phyloP scores from a whole-genome alignment of 2,113 vertebrate genomes.

The Dolichotis patagonum region DNA sequence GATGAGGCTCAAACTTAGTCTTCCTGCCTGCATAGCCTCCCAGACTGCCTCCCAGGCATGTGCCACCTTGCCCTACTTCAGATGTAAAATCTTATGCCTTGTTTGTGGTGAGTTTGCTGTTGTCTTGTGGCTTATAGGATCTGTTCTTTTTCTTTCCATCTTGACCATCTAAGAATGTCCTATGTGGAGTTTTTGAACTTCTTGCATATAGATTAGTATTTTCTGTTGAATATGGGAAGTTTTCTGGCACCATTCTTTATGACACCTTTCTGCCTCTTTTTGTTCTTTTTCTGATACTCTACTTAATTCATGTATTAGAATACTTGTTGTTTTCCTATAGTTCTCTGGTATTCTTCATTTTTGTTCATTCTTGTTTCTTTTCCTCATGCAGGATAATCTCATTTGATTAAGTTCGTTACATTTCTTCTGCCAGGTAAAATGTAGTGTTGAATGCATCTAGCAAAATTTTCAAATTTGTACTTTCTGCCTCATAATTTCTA shows the following conservation, averaged over 20 bases:
- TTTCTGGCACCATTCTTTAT: not conserved
- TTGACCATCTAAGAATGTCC: too few relatives aligned
- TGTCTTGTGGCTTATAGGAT: constrained; percentile 4
- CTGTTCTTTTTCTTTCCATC: not conserved
- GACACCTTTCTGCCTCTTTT: not conserved
- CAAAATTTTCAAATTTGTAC: not conserved
- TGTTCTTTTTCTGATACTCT: not conserved
- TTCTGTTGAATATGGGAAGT: not conserved
- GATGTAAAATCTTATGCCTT: not conserved
- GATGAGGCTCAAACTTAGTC: too few relatives aligned
- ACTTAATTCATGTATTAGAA: too few relatives aligned
- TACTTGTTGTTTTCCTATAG: too few relatives aligned
- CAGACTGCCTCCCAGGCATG: not conserved
- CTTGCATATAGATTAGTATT: not conserved
- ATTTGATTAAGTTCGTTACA: not conserved
- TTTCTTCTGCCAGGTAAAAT: not conserved
- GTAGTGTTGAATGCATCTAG: not conserved
- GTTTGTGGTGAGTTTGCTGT: not conserved
- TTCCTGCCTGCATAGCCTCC: not conserved
- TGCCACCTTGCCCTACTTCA: not conserved
- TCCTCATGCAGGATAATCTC: not conserved
- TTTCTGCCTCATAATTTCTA: not conserved
- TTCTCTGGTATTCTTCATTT: not conserved
- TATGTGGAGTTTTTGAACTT: constrained; percentile 13
- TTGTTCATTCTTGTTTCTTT: not conserved